phyloP scores from a whole-genome alignment of 1,140 invertebrate genomes.

The Lanistes nyassanus region DNA sequence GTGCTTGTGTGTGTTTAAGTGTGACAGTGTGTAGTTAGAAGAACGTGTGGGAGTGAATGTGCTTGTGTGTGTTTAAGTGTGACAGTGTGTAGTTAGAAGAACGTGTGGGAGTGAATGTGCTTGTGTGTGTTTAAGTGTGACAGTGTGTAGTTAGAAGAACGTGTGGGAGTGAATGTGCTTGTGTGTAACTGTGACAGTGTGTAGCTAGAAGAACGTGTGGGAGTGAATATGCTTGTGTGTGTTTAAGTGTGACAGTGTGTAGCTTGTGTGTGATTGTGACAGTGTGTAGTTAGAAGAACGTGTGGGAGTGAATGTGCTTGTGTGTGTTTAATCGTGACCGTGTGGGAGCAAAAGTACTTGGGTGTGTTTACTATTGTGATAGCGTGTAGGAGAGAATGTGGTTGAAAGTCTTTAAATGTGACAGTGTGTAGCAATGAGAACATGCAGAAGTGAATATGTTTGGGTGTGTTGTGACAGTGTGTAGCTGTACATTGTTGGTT shows the following conservation, averaged over 20 bases:
- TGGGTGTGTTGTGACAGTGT: neutral
- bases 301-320: neutral
- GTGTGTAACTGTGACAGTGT: neutral
- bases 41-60: too few species aligned
- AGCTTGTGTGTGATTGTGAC: too few species aligned
- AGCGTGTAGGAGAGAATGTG: neutral
- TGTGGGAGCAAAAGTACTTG: neutral
- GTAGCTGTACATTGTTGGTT: neutral
- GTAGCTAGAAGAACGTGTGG: neutral
- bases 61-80: too few species aligned
- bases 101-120: slow-evolving; percentile 1
- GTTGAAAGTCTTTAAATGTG: neutral
- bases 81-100: too few species aligned
- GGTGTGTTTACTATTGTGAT: too few species aligned
- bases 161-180: neutral
- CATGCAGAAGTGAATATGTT: neutral
- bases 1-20: too few species aligned
- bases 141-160: neutral
- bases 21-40: too few species aligned
- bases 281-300: too few species aligned
- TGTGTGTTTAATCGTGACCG: neutral
- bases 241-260: neutral
- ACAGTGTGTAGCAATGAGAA: neutral
- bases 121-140: slow-evolving; percentile 5
- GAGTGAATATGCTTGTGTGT: neutral